A percentile compares a stretch with the other conserved stretches of the same genome.
Evolutionary conservation across 2,113 vertebrate genomes (phyloP).

Genomic region (Aegypius monachus): DNA sequence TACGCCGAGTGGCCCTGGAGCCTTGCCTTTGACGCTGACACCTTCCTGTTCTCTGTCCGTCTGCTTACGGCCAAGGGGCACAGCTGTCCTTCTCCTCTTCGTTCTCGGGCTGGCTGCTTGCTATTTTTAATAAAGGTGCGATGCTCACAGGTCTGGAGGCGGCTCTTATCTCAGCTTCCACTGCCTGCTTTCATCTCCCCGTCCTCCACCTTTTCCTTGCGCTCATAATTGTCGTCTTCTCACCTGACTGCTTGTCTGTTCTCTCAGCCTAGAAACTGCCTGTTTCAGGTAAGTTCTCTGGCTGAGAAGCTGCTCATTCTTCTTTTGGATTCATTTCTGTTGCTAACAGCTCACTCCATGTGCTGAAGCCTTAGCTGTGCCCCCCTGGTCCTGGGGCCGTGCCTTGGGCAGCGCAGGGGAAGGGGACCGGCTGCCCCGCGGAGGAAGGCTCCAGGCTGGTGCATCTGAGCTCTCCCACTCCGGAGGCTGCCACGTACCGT

Average conservation of each 20-base stretch:
- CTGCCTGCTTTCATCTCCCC: not conserved
- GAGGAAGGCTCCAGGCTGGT: not conserved
- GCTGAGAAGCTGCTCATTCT: not conserved
- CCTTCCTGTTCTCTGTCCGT: not conserved
- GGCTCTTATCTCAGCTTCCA: not conserved
- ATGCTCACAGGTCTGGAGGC: not conserved
- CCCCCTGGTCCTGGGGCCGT: not conserved
- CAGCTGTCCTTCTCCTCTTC: not conserved
- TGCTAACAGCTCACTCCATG: not conserved
- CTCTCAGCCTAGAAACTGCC: not conserved
- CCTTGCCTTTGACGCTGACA: not conserved
- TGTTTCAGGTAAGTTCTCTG: rapidly evolving
- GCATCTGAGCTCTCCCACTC: not conserved
- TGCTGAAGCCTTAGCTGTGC: not conserved
- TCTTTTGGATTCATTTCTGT: not conserved
- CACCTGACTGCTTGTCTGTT: not conserved
- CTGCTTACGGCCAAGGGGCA: rapidly evolving
- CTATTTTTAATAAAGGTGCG: not conserved
- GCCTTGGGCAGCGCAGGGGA: rapidly evolving
- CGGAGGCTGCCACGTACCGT: rapidly evolving
- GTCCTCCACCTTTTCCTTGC: not conserved
- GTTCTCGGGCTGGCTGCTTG: not conserved
- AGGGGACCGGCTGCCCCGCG: rapidly evolving
- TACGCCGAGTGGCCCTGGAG: rapidly evolving
- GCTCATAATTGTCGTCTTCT: not conserved